Percentiles rank a stretch among this genome's conserved stretches.
Evolutionary conservation across 2,888 invertebrate genomes (phyloP).

Genomic region (Vandiemenella viatica): DNA sequence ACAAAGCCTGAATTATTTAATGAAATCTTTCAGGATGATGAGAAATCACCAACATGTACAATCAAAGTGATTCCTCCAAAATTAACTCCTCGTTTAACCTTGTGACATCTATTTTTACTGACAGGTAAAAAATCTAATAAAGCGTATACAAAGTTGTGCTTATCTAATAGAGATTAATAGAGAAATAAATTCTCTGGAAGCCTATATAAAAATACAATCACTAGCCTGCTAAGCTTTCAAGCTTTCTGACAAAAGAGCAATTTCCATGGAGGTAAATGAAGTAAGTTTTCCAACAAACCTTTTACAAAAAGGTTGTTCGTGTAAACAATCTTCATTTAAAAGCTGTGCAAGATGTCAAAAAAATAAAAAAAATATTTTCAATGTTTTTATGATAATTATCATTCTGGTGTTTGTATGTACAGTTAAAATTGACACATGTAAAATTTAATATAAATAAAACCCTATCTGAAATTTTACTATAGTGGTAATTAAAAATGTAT

Average conservation of each 20-base stretch:
- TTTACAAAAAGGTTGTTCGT: not conserved
- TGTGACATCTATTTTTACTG: conserved; percentile 4
- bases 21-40: conserved; percentile 4
- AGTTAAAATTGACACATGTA: not conserved
- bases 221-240: not conserved
- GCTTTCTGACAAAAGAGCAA: not conserved
- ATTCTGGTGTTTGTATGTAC: not conserved
- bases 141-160: conserved; percentile 1
- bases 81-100: not conserved
- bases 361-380: too few relatives aligned
- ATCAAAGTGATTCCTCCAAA: conserved; percentile 5
- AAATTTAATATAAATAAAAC: not conserved
- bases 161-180: conserved; percentile 1
- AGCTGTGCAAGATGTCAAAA: not conserved
- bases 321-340: not conserved
- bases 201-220: not conserved
- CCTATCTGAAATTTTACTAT: not conserved
- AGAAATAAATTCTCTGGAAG: not conserved
- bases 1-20: conserved; percentile 1
- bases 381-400: too few relatives aligned
- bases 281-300: not conserved
- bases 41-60: not conserved
- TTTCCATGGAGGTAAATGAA: not conserved
- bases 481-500: not conserved
- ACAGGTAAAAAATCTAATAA: conserved; percentile 1